Conservation (phyloP, 2,797 vertebrate genomes). For the Enteromius afrohamiltoni region DNA sequence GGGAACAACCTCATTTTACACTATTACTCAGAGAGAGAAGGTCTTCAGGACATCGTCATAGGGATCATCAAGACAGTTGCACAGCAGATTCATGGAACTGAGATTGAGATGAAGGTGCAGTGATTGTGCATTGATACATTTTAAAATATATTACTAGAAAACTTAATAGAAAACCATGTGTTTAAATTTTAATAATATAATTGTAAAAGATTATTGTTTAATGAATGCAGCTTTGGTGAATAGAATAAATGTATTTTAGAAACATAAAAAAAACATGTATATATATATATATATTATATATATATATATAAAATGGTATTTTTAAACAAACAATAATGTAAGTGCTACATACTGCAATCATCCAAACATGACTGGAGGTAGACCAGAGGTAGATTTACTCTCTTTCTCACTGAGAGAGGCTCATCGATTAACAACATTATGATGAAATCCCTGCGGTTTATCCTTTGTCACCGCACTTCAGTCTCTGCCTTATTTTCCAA, state of each 20-base stretch:
- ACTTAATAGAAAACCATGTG: neutral
- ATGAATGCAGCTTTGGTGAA: neutral
- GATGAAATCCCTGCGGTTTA: constrained; percentile 22
- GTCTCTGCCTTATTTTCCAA: constrained; percentile 42
- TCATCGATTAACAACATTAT: constrained; percentile 14
- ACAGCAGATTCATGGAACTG: constrained; percentile 97
- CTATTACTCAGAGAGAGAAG: constrained; percentile 98
- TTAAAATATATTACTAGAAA: neutral
- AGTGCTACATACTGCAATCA: neutral
- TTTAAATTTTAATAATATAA: neutral
- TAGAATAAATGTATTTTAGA: neutral
- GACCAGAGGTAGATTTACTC: neutral
- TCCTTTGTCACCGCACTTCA: constrained; percentile 19
- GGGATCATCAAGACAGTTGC: constrained; percentile 99
- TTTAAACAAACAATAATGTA: neutral
- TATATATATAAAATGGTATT: neutral
- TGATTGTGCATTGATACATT: neutral
- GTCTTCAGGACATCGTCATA: constrained; percentile 98
- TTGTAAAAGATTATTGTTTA: neutral
- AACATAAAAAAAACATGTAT: neutral
- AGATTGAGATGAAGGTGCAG: constrained; percentile 98
- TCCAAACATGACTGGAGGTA: neutral
- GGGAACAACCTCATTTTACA: constrained; percentile 97
- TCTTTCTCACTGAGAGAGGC: neutral
- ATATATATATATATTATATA: neutral